Base-by-base conservation (phyloP, 2,113 vertebrate species). In the Ammodytes marinus region DNA sequence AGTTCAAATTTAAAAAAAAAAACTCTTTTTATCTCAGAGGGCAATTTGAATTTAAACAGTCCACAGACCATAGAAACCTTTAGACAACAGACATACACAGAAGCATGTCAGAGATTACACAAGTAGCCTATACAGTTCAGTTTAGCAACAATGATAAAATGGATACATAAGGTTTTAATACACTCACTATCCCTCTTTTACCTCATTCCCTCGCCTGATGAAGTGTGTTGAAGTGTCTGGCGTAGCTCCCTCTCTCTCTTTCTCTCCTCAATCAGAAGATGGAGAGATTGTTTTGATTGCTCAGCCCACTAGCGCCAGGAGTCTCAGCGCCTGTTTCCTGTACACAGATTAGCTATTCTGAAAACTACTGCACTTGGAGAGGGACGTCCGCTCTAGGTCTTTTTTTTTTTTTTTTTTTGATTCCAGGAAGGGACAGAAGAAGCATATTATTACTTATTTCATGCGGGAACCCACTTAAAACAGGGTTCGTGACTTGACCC, bases 211-310 rank as follows among this genome's bases (percentile, higher is more conserved):
- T 70, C 49, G 6, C 55, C 53, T 57, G 55, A 83, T 80, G 70
- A 73, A 83, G 74, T 57, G 74, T 43, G 85, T 69, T 82, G 63
- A 84, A 82, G 75, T 79, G 68, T 83, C 77, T 91, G 91, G 84
- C 74, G 3, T 67, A 42, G 64, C 55, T 42, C 83, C 77, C 49
- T 61, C 66, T 81, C 77, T 89, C 83, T 42, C 83, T 75, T 45
- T 61, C 66, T 81, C 77, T 89, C 83, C 68, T 88, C 85, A 82
- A 86, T 90, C 88, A 89, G 79, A 88, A 87, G 85, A 92, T 72
- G 81, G 74, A 86, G 86, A 85, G 89, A 90, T 93, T 92, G 91
- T 91, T 94, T 91, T 91, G 88, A 91, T 91, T 92, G 86, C 86
- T 74, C 77, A 85, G 82, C 88, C 90, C 93, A 88, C 89, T 79